Conservation (phyloP, 2,797 vertebrate genomes). For the Hypotaenidia philippensis region DNA sequence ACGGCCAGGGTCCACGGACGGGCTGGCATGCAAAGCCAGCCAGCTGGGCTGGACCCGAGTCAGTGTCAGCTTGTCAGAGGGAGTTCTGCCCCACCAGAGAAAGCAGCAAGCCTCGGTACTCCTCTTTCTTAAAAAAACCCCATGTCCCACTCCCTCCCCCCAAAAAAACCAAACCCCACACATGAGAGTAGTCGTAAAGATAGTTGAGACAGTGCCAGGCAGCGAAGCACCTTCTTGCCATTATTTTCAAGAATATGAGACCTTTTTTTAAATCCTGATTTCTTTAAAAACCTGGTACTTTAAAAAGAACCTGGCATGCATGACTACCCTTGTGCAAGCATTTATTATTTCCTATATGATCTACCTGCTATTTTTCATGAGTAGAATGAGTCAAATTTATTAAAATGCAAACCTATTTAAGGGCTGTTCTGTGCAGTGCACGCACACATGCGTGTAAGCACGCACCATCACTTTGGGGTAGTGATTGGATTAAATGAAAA, state of each 20-base stretch:
- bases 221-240: neutral
- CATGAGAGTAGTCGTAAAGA: neutral
- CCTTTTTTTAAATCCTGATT: neutral
- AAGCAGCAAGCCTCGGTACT: neutral
- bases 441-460: neutral
- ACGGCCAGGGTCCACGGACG: neutral
- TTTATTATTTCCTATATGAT: neutral
- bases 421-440: neutral
- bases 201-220: neutral
- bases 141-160: too few relatives aligned
- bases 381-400: neutral
- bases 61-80: neutral
- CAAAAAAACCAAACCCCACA: neutral
- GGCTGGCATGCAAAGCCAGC: neutral
- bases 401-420: neutral
- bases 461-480: conserved; percentile 11
- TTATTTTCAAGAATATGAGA: neutral
- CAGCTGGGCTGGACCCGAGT: neutral
- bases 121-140: neutral
- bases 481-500: conserved; percentile 45
- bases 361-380: neutral
- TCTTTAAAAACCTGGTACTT: neutral
- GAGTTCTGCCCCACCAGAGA: neutral
- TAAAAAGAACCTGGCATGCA: neutral
- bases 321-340: neutral